Evolutionary conservation across 2,113 vertebrate genomes (phyloP).

Genomic region (Psammodynastes pulverulentus): DNA sequence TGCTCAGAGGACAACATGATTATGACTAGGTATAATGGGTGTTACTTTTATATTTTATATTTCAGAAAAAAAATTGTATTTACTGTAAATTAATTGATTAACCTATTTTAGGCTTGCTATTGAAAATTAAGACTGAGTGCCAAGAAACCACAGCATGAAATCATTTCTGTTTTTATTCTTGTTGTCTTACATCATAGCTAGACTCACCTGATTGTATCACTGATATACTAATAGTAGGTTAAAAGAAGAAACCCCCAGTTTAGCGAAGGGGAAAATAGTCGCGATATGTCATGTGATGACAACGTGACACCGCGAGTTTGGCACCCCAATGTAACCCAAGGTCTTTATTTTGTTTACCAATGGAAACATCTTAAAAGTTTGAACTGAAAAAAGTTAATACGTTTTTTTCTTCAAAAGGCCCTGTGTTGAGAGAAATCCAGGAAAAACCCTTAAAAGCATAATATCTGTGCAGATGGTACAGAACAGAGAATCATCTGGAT

Average conservation of each 20-base stretch:
- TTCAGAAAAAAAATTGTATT: neutral
- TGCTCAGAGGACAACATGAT: neutral
- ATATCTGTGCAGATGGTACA: conserved; percentile 33
- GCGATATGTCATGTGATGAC: no score
- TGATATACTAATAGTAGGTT: neutral
- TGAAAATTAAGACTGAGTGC: neutral
- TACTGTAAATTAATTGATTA: neutral
- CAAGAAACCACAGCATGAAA: neutral
- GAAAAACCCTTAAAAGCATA: neutral
- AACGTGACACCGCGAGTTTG: no score
- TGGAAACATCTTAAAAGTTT: neutral
- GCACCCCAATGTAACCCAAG: neutral
- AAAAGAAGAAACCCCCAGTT: neutral
- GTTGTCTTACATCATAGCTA: neutral
- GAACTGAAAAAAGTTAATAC: neutral
- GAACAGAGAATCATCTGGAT: conserved; percentile 30
- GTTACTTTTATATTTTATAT: neutral
- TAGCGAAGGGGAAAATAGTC: no score
- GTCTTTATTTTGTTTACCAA: neutral
- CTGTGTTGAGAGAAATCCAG: neutral
- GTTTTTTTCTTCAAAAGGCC: neutral
- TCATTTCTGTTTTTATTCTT: neutral
- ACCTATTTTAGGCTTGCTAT: neutral
- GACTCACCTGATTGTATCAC: neutral
- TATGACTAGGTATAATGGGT: neutral